These are phyloP conservation scores for Sorex maritimensis DNA, from an alignment of 2,797 vertebrate species.

Conservation along the genomic window DNA sequence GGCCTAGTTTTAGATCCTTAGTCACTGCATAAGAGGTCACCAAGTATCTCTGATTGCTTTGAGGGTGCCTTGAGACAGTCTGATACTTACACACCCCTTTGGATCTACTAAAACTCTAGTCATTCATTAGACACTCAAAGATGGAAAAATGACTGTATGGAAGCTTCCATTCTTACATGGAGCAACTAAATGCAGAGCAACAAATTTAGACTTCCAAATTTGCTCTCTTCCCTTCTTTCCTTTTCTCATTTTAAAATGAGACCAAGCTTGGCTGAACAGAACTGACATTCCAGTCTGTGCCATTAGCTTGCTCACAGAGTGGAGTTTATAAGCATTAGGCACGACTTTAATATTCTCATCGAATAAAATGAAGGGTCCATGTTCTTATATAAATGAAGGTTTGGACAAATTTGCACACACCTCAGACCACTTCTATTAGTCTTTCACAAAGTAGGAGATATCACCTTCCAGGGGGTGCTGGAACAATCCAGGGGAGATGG, in stretches of 20 bases:
- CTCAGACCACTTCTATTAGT: background rate
- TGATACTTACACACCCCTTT: background rate
- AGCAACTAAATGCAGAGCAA: background rate
- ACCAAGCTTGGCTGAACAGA: background rate
- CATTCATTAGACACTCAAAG: background rate
- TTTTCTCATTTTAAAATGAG: background rate
- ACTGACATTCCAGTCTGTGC: background rate
- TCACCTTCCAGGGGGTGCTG: background rate
- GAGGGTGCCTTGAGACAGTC: background rate
- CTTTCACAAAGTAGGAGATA: background rate
- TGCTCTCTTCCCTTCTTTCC: too few relatives aligned
- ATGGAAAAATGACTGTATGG: background rate
- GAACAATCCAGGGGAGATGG: too few relatives aligned
- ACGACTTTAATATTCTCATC: background rate
- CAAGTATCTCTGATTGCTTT: background rate
- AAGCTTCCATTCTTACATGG: background rate
- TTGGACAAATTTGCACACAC: background rate
- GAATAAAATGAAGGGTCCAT: background rate
- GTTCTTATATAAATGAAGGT: conserved; percentile 32
- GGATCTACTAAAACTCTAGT: background rate
- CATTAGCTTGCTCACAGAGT: background rate
- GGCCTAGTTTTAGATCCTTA: background rate
- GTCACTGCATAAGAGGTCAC: background rate
- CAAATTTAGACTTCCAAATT: background rate
- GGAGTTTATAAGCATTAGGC: background rate